Conservation (phyloP, 2,888 invertebrate genomes). For the Agelastica alni region DNA sequence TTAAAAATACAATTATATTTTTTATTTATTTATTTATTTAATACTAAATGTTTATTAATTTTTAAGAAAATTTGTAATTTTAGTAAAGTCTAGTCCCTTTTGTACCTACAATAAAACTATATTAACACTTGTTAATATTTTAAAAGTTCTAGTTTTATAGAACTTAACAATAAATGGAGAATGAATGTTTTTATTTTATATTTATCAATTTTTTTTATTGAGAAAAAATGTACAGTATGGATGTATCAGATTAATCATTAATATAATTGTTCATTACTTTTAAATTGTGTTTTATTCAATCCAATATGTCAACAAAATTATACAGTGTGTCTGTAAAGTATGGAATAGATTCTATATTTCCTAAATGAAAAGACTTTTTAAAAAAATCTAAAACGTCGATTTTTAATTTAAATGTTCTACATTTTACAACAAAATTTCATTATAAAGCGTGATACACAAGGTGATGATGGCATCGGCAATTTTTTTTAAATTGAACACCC, state of each 20-base stretch:
- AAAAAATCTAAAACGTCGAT: too few species aligned
- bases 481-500: too few species aligned
- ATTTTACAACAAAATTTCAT: too few species aligned
- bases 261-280: slow-evolving; percentile 22
- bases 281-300: neutral
- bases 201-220: slow-evolving; percentile 1
- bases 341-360: too few species aligned
- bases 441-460: too few species aligned
- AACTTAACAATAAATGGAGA: slow-evolving; percentile 24
- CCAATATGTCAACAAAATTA: too few species aligned
- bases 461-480: too few species aligned
- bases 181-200: slow-evolving; percentile 22
- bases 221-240: slow-evolving; percentile 14
- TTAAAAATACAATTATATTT: neutral
- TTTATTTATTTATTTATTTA: slow-evolving; percentile 5
- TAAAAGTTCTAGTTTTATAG: slow-evolving; percentile 37
- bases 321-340: too few species aligned
- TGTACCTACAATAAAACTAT: slow-evolving; percentile 25
- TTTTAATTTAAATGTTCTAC: too few species aligned
- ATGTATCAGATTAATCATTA: slow-evolving; percentile 17
- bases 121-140: slow-evolving; percentile 8
- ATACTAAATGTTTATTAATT: slow-evolving; percentile 12
- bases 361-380: too few species aligned
- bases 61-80: slow-evolving; percentile 8
- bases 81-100: slow-evolving; percentile 28